Percentiles rank a stretch among this genome's conserved stretches.
Conservation (phyloP, 1,140 invertebrate species). For the Halesus radiatus region DNA sequence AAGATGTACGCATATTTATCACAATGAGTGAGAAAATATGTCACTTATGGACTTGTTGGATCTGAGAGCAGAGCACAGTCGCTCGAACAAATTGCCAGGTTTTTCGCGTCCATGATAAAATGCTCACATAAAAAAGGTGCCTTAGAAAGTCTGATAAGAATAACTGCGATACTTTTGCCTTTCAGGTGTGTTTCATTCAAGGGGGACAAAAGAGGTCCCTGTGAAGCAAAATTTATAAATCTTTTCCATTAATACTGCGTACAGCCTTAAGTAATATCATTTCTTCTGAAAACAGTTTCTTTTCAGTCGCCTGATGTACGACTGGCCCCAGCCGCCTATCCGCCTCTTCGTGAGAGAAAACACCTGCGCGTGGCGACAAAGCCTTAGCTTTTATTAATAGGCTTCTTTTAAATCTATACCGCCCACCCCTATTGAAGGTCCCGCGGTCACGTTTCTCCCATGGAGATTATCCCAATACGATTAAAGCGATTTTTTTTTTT, state of each 20-base stretch:
- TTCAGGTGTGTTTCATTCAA: slow-evolving; percentile 26
- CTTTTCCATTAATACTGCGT: slow-evolving; percentile 16
- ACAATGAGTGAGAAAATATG: too few species aligned
- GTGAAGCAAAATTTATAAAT: slow-evolving; percentile 26
- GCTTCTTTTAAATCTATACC: slow-evolving; percentile 26
- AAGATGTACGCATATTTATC: too few species aligned
- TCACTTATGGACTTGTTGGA: too few species aligned
- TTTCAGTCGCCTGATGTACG: slow-evolving; percentile 29
- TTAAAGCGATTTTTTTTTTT: too few species aligned
- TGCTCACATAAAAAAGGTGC: not conserved
- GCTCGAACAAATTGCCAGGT: too few species aligned
- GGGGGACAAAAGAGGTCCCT: slow-evolving; percentile 6
- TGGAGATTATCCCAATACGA: not conserved
- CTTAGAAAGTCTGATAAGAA: not conserved
- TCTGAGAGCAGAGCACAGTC: too few species aligned
- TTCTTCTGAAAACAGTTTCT: slow-evolving; percentile 37
- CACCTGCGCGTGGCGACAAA: slow-evolving; percentile 31
- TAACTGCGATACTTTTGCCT: slow-evolving; percentile 18
- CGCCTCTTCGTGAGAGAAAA: slow-evolving; percentile 5
- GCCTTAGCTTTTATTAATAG: slow-evolving; percentile 35
- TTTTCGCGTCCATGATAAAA: too few species aligned
- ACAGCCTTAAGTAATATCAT: slow-evolving; percentile 28
- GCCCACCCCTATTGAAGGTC: not conserved
- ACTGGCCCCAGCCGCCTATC: slow-evolving; percentile 16
- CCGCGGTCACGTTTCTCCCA: not conserved